Evolutionary conservation across 2,888 invertebrate species (phyloP).

Genomic region (Gymnoscelis rufifasciata): DNA sequence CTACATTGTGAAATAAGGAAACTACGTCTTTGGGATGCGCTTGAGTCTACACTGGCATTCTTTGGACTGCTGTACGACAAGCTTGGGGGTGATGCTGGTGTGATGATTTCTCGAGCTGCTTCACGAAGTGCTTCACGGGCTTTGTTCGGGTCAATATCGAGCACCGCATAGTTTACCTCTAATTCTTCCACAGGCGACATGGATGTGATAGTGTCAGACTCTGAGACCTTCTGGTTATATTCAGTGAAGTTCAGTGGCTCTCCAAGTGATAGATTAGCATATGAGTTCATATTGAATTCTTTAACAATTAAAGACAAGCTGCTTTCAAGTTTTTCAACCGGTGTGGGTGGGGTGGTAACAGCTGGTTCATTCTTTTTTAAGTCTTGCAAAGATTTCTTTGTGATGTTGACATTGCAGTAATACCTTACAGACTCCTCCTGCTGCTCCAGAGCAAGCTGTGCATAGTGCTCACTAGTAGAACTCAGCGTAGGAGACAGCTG

Average conservation of each 20-base stretch:
- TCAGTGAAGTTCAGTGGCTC: constrained; percentile 48
- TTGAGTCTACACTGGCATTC: constrained; percentile 53
- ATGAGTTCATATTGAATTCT: constrained; percentile 50
- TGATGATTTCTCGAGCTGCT: too few species aligned
- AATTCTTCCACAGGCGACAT: constrained; percentile 64
- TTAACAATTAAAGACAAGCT: constrained; percentile 53
- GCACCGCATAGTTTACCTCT: constrained; percentile 86
- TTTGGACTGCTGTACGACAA: constrained; percentile 54
- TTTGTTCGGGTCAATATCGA: constrained; percentile 84
- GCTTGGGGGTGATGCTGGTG: constrained; percentile 48
- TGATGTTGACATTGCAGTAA: constrained; percentile 68
- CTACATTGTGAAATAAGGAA: constrained; percentile 59
- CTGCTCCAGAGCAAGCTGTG: constrained; percentile 63
- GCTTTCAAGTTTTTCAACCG: constrained; percentile 52
- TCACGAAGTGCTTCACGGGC: too few species aligned
- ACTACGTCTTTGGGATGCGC: constrained; percentile 48
- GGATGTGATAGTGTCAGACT: constrained; percentile 65
- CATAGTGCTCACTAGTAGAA: constrained; percentile 70
- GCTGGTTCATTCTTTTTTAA: constrained; percentile 44
- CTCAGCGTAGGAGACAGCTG: constrained; percentile 67
- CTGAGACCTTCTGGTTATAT: constrained; percentile 58
- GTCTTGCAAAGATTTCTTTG: constrained; percentile 44
- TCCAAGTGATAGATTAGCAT: constrained; percentile 65
- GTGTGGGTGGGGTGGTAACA: constrained; percentile 59
- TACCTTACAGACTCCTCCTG: constrained; percentile 57